phyloP scores from a whole-genome alignment of 2,888 invertebrate species.

The Bellardia bayeri region DNA sequence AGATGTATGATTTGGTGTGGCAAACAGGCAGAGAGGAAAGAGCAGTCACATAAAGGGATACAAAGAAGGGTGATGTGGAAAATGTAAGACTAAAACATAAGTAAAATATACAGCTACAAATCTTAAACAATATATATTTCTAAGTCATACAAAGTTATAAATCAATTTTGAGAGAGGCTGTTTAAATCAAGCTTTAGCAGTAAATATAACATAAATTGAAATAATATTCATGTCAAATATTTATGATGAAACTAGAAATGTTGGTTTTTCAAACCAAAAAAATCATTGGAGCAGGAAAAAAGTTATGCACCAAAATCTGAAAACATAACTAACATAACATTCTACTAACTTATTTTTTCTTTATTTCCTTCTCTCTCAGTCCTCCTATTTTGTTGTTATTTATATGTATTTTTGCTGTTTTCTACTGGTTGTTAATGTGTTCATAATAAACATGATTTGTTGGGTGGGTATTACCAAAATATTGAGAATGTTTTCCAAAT shows the following conservation, averaged over 20 bases:
- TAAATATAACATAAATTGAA: too few species aligned
- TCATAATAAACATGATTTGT: constrained; percentile 52
- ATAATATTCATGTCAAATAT: too few species aligned
- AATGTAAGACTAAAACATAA: not conserved
- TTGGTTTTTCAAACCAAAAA: too few species aligned
- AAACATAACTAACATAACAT: too few species aligned
- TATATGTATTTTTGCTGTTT: not conserved
- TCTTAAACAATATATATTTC: too few species aligned
- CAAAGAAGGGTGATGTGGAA: not conserved
- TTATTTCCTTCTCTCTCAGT: not conserved
- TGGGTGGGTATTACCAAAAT: constrained; percentile 41
- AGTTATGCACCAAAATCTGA: too few species aligned
- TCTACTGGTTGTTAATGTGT: constrained; percentile 57
- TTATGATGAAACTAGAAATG: too few species aligned
- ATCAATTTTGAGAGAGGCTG: too few species aligned
- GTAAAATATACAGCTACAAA: not conserved
- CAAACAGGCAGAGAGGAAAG: not conserved
- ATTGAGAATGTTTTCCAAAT: constrained; percentile 23
- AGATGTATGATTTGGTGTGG: not conserved
- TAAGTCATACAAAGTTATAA: too few species aligned
- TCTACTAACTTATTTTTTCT: not conserved
- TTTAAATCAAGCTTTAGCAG: too few species aligned
- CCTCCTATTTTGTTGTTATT: constrained; percentile 11
- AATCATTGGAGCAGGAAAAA: too few species aligned
- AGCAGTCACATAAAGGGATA: constrained; percentile 34